Percentiles rank a stretch among this genome's conserved stretches.
Conservation (phyloP, 2,888 invertebrate genomes). For the Osedax fenrisi region DNA sequence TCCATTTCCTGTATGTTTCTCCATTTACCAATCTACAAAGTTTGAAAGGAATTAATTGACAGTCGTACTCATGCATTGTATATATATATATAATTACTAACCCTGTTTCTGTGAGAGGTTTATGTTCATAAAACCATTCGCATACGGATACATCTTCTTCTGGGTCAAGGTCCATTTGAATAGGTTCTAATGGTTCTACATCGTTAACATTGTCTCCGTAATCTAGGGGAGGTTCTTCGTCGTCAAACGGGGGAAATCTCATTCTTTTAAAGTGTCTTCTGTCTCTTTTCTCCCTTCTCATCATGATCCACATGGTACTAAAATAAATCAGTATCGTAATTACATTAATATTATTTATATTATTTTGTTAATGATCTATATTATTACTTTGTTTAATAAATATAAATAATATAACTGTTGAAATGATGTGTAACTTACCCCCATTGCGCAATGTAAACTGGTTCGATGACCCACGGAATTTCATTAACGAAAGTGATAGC, state of each 20-base stretch:
- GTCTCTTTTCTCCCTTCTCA: conserved; percentile 95
- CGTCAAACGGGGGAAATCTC: conserved; percentile 98
- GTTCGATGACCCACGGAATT: conserved; percentile 98
- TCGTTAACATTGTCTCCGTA: conserved; percentile 98
- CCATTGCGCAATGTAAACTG: conserved; percentile 98
- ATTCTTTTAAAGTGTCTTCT: conserved; percentile 96
- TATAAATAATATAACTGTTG: no score
- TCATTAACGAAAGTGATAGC: conserved; percentile 99
- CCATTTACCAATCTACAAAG: conserved; percentile 85
- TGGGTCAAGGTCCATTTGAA: conserved; percentile 88
- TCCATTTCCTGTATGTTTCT: conserved; percentile 89
- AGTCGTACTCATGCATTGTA: background rate
- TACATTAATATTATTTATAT: no score
- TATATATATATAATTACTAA: conserved; percentile 34
- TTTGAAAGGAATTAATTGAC: no score
- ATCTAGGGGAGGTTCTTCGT: conserved; percentile 96
- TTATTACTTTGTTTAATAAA: no score
- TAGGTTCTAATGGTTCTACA: conserved; percentile 95
- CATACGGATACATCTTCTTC: conserved; percentile 67
- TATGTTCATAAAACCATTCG: conserved; percentile 98
- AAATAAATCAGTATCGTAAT: background rate
- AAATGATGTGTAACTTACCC: no score
- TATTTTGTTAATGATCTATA: no score
- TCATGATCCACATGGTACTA: conserved; percentile 99
- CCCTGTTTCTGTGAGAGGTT: conserved; percentile 80